Conservation (phyloP, 2,888 invertebrate genomes). For the Heteropelma amictum region DNA sequence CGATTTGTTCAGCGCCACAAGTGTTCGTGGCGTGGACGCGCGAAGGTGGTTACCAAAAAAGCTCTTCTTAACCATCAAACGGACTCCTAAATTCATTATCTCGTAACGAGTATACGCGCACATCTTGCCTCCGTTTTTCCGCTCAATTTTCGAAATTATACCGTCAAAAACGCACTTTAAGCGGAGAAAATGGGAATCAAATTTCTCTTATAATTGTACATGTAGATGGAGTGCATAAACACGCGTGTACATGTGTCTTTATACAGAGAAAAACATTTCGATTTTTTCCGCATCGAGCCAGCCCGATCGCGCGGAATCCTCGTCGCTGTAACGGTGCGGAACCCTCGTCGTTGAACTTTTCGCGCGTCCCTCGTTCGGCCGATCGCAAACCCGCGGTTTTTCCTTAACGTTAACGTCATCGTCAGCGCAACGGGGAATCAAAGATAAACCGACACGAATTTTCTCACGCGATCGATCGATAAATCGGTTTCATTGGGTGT, state of each 20-base stretch:
- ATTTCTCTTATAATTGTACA: neutral
- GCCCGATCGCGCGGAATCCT: conserved; percentile 42
- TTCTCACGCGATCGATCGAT: neutral
- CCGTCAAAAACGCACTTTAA: too few species aligned
- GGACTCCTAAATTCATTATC: neutral
- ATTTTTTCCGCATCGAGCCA: conserved; percentile 27
- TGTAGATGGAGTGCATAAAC: neutral
- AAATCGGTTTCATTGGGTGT: neutral
- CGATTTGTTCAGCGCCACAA: conserved; percentile 68
- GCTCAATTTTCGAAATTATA: too few species aligned
- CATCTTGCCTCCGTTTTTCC: too few species aligned
- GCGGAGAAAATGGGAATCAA: too few species aligned
- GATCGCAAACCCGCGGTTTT: conserved; percentile 2
- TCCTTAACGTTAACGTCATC: neutral
- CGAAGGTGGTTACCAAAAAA: conserved; percentile 63
- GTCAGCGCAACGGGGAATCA: neutral
- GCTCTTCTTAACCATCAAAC: conserved; percentile 25
- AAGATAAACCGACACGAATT: too few species aligned
- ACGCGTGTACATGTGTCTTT: neutral
- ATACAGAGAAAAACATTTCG: conserved; percentile 10
- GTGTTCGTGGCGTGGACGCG: conserved; percentile 72
- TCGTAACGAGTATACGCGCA: neutral
- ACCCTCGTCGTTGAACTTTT: conserved; percentile 8
- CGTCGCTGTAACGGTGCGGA: conserved; percentile 47
- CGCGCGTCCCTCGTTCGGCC: neutral